phyloP scores from a whole-genome alignment of 1,140 invertebrate species.

The Lepidotrigona ventralis region DNA sequence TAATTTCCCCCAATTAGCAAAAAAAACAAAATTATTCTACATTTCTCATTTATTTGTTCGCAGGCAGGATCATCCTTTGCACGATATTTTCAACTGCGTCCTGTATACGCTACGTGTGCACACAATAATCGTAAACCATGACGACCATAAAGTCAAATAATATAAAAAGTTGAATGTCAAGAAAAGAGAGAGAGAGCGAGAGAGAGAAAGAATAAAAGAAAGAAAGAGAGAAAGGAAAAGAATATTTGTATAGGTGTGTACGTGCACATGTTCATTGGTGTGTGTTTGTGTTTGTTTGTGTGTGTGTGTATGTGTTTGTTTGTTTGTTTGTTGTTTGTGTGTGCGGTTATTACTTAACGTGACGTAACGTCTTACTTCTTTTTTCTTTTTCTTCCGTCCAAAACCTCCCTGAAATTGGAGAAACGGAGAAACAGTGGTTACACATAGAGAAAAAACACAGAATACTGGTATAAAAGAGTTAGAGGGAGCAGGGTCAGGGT shows the following conservation, averaged over 20 bases:
- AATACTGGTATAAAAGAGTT: constrained; percentile 45
- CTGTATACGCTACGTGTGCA: constrained; percentile 28
- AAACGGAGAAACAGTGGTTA: constrained; percentile 81
- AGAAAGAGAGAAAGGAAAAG: background rate
- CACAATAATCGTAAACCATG: constrained; percentile 2
- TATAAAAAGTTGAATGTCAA: background rate
- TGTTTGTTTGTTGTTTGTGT: constrained; percentile 27
- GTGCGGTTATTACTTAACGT: constrained; percentile 77
- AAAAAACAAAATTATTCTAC: background rate
- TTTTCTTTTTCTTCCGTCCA: constrained; percentile 97
- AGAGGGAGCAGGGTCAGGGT: background rate
- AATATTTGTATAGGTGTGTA: background rate
- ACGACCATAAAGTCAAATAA: constrained; percentile 9
- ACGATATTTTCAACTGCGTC: background rate
- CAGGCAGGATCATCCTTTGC: background rate
- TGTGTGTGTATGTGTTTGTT: constrained; percentile 50
- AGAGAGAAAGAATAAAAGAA: background rate
- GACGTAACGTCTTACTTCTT: constrained; percentile 92
- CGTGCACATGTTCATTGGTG: background rate
- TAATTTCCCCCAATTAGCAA: background rate
- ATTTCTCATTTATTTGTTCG: background rate
- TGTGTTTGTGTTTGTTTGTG: constrained; percentile 40
- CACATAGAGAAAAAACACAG: constrained; percentile 78
- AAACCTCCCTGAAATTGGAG: constrained; percentile 90
- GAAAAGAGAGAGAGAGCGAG: background rate